phyloP scores from a whole-genome alignment of 2,888 invertebrate species.

The Suillia variegata region DNA sequence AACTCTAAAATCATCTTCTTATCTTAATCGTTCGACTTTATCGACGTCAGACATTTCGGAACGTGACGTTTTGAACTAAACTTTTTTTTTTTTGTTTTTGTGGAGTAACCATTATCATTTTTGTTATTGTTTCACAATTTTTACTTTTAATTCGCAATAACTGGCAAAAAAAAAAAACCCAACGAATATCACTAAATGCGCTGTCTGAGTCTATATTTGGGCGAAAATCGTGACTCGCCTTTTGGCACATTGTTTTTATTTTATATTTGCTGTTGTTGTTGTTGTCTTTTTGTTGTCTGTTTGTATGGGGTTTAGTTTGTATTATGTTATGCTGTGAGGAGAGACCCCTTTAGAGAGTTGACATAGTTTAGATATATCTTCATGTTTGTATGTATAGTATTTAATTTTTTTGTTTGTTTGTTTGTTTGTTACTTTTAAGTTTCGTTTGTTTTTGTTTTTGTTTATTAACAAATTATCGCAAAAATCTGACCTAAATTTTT shows the following conservation, averaged over 20 bases:
- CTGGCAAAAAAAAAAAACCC: not conserved
- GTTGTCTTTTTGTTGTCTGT: not conserved
- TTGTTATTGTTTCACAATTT: not conserved
- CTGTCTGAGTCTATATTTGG: not conserved
- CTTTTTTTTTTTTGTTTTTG: too few species aligned
- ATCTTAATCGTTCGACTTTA: too few species aligned
- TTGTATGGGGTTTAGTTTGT: too few species aligned
- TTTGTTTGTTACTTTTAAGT: not conserved
- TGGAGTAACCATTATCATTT: not conserved
- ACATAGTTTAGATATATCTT: not conserved
- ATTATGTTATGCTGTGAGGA: not conserved
- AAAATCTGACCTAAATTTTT: slow-evolving; percentile 4
- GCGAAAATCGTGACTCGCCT: not conserved
- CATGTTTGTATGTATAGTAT: not conserved
- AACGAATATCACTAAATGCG: too few species aligned
- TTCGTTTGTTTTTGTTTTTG: not conserved
- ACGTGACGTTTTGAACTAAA: too few species aligned
- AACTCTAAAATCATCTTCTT: too few species aligned
- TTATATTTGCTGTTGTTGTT: not conserved
- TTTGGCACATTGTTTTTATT: not conserved
- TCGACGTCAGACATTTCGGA: too few species aligned
- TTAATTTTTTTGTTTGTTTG: not conserved
- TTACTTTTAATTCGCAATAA: not conserved
- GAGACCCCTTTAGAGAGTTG: too few species aligned
- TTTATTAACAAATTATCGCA: slow-evolving; percentile 3